Conservation (phyloP, 2,113 vertebrate genomes). For the Halcyon malimbica region DNA sequence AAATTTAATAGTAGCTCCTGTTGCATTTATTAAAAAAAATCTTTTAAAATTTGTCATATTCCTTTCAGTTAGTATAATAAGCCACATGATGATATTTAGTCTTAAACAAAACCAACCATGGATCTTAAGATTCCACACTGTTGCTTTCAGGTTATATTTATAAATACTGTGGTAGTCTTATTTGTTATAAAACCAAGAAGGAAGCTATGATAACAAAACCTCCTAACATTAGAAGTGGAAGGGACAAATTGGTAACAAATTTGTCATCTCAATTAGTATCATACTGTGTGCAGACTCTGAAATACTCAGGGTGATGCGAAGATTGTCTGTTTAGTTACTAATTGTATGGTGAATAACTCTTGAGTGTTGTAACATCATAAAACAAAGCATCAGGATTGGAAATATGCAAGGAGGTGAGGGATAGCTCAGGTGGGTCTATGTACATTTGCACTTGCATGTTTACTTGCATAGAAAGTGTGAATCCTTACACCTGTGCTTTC, state of each 20-base stretch:
- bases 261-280: background rate
- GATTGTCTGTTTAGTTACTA: background rate
- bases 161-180: background rate
- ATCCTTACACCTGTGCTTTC: background rate
- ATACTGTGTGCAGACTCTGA: background rate
- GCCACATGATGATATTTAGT: background rate
- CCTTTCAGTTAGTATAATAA: background rate
- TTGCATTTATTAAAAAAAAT: background rate
- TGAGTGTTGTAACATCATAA: background rate
- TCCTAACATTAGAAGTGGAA: background rate
- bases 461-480: background rate
- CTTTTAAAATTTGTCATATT: background rate
- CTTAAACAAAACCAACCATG: background rate
- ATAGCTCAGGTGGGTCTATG: background rate
- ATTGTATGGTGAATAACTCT: background rate
- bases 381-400: background rate
- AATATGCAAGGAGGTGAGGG: rapidly evolving
- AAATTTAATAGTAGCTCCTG: background rate
- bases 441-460: background rate
- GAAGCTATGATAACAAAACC: background rate
- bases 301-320: background rate
- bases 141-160: background rate
- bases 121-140: background rate
- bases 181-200: background rate
- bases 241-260: background rate